Evolutionary conservation across 2,797 vertebrate genomes (phyloP).

Genomic region (Catamblyrhynchus diadema): DNA sequence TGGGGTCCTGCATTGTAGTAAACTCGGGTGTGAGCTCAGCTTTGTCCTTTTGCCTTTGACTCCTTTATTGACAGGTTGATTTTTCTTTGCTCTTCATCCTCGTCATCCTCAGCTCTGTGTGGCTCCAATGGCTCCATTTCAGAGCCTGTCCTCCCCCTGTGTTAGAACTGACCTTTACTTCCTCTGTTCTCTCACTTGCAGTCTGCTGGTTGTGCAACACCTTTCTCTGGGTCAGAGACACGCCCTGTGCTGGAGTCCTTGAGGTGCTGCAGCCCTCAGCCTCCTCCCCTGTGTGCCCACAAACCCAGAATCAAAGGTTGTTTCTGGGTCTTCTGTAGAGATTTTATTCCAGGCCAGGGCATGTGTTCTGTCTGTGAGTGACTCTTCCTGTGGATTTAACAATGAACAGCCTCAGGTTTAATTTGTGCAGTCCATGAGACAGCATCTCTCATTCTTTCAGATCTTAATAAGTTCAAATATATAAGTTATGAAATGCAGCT

Average conservation of each 20-base stretch:
- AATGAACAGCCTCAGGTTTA: not conserved
- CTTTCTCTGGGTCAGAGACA: not conserved
- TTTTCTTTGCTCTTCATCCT: not conserved
- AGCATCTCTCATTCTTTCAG: not conserved
- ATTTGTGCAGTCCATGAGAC: not conserved
- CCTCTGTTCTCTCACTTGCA: not conserved
- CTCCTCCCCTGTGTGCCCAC: not conserved
- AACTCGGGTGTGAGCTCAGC: not conserved
- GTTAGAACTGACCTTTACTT: not conserved
- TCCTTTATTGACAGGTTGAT: not conserved
- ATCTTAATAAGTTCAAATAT: not conserved
- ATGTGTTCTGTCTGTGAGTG: not conserved
- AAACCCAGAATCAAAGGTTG: not conserved
- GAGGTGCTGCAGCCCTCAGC: not conserved
- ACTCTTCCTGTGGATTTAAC: not conserved
- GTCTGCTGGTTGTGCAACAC: not conserved
- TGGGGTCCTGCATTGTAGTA: rapidly evolving
- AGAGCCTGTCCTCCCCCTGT: not conserved
- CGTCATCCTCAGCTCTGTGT: not conserved
- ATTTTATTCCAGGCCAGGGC: not conserved
- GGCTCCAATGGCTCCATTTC: not conserved
- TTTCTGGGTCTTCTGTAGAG: not conserved
- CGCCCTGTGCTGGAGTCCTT: not conserved
- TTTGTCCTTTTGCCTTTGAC: not conserved
- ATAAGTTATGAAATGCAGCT: not conserved